Percentiles rank a stretch among this genome's conserved stretches.
Evolutionary conservation across 2,888 invertebrate species (phyloP).

Genomic region (Calliopum simillimum): DNA sequence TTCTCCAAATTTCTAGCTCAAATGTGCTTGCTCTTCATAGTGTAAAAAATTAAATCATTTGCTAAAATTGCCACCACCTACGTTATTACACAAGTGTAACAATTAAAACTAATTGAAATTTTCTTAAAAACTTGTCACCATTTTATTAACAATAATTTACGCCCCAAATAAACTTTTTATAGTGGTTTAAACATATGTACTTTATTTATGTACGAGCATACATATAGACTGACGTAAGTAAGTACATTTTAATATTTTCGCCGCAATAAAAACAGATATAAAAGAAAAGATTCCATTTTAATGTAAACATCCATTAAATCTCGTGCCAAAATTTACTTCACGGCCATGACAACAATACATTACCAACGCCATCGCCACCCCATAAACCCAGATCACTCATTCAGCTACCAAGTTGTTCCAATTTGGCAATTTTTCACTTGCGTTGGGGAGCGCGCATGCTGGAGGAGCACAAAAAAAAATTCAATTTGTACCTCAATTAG

Average conservation of each 20-base stretch:
- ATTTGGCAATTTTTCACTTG: slow-evolving; percentile 44
- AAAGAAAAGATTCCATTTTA: slow-evolving; percentile 24
- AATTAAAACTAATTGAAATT: too few relatives aligned
- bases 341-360: slow-evolving; percentile 29
- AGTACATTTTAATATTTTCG: background rate
- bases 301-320: slow-evolving; percentile 52
- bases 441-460: slow-evolving; percentile 6
- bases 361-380: slow-evolving; percentile 40
- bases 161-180: too few relatives aligned
- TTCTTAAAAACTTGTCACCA: too few relatives aligned
- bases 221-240: too few relatives aligned
- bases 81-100: too few relatives aligned
- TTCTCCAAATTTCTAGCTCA: too few relatives aligned
- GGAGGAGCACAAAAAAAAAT: slow-evolving; percentile 49
- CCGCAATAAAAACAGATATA: background rate
- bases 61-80: too few relatives aligned
- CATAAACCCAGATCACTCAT: slow-evolving; percentile 10
- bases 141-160: too few relatives aligned
- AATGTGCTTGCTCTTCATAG: too few relatives aligned
- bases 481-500: slow-evolving; percentile 64
- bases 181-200: too few relatives aligned
- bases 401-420: background rate
- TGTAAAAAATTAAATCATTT: too few relatives aligned
- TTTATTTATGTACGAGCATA: too few relatives aligned
- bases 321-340: slow-evolving; percentile 47